Evolutionary conservation across 2,113 vertebrate genomes (phyloP).

Genomic region (Paratilapia polleni): DNA sequence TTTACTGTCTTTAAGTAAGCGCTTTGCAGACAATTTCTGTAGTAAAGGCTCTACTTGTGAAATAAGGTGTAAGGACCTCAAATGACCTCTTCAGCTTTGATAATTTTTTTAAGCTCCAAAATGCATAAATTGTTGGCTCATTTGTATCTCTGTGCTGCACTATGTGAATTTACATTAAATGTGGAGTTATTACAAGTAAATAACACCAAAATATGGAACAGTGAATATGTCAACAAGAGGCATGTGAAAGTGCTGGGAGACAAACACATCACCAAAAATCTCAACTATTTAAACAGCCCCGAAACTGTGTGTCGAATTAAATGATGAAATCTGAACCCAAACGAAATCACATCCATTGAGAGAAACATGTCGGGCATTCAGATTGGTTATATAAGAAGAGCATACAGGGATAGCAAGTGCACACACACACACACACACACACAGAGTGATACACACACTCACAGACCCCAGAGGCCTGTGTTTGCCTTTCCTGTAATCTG

Average conservation of each 20-base stretch:
- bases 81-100: slow-evolving; percentile 2
- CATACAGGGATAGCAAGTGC: slow-evolving; percentile 49
- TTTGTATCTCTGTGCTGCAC: background rate
- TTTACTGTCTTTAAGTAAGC: slow-evolving; percentile 8
- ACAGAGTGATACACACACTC: slow-evolving; percentile 29
- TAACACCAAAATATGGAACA: background rate
- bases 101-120: background rate
- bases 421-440: slow-evolving; percentile 25
- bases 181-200: background rate
- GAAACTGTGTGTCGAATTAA: slow-evolving; percentile 61
- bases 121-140: background rate
- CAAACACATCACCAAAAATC: slow-evolving; percentile 38
- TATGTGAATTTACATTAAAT: background rate
- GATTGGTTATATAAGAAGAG: slow-evolving; percentile 76
- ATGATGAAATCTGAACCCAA: slow-evolving; percentile 73
- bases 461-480: slow-evolving; percentile 71
- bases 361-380: slow-evolving; percentile 62
- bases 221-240: background rate
- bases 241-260: background rate
- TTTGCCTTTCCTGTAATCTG: slow-evolving; percentile 86
- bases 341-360: slow-evolving; percentile 58
- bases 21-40: slow-evolving; percentile 17
- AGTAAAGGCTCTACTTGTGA: background rate
- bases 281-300: slow-evolving; percentile 57
- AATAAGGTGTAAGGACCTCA: background rate